These are phyloP conservation scores for Chironomus tepperi DNA, from an alignment of 1,140 invertebrate genomes.

Conservation along the genomic window DNA sequence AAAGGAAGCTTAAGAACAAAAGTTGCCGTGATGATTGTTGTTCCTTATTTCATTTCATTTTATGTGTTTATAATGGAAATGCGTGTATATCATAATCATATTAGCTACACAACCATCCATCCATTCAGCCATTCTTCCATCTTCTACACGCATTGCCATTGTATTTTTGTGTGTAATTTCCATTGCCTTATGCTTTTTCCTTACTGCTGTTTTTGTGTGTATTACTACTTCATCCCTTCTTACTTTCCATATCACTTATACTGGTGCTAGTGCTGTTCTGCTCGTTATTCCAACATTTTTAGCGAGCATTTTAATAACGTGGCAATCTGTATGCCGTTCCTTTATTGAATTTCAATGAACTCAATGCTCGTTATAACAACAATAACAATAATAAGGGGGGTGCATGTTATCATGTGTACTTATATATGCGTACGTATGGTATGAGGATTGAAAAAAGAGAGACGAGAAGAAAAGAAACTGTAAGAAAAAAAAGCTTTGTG, in stretches of 20 bases:
- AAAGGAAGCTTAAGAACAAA: not conserved
- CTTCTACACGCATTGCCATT: not conserved
- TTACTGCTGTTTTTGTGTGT: too few relatives aligned
- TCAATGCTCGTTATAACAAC: not conserved
- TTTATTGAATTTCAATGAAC: constrained; percentile 9
- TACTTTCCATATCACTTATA: not conserved
- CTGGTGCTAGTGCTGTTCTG: not conserved
- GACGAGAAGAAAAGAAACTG: not conserved
- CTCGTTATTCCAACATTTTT: not conserved
- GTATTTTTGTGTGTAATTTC: not conserved
- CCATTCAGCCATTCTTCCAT: not conserved
- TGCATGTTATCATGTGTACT: too few relatives aligned
- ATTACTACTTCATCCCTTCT: not conserved
- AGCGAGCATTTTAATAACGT: constrained; percentile 7
- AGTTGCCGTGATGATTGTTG: constrained; percentile 15
- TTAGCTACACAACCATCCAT: constrained; percentile 18
- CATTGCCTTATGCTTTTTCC: too few relatives aligned
- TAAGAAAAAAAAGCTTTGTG: not conserved
- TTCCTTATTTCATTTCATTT: not conserved
- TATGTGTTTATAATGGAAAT: constrained; percentile 19
- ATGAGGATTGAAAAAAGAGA: not conserved
- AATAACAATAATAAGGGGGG: not conserved
- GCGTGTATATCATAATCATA: constrained; percentile 23
- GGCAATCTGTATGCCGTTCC: constrained; percentile 5
- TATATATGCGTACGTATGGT: not conserved